A percentile compares a stretch with the other conserved stretches of the same genome.
phyloP scores from a whole-genome alignment of 2,113 vertebrate genomes.

The Cettia cetti region DNA sequence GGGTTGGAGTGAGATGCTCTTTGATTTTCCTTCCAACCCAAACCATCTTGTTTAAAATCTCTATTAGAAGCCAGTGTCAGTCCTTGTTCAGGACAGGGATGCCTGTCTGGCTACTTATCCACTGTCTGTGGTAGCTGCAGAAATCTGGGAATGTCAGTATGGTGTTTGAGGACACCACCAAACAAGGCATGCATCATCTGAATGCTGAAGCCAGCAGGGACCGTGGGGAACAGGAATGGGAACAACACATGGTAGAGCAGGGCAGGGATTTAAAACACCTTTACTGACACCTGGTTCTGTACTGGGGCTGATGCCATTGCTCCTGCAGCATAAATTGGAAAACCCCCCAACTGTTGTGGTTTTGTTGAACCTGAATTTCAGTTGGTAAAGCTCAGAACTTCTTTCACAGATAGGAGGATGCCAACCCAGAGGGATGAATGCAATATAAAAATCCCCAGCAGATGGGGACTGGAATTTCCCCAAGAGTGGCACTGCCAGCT shows the following conservation, averaged over 20 bases:
- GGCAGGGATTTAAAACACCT: neutral
- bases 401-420: neutral
- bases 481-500: neutral
- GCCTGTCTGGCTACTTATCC: neutral
- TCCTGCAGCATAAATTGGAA: neutral
- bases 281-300: neutral
- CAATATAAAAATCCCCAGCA: conserved; percentile 6
- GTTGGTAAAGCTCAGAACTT: neutral
- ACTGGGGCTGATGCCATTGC: rapidly evolving
- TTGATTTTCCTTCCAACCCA: neutral
- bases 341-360: rapidly evolving
- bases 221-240: neutral
- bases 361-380: neutral
- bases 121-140: neutral
- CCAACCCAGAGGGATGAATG: neutral
- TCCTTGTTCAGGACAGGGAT: neutral
- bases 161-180: neutral
- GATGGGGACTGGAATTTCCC: neutral
- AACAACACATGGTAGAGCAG: rapidly evolving
- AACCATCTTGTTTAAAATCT: neutral
- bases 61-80: neutral
- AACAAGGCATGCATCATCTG: neutral
- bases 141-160: neutral
- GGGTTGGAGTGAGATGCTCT: neutral
- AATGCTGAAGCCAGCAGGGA: neutral